Base-by-base conservation (phyloP, 2,113 vertebrate genomes). In the Boleophthalmus pectinirostris region DNA sequence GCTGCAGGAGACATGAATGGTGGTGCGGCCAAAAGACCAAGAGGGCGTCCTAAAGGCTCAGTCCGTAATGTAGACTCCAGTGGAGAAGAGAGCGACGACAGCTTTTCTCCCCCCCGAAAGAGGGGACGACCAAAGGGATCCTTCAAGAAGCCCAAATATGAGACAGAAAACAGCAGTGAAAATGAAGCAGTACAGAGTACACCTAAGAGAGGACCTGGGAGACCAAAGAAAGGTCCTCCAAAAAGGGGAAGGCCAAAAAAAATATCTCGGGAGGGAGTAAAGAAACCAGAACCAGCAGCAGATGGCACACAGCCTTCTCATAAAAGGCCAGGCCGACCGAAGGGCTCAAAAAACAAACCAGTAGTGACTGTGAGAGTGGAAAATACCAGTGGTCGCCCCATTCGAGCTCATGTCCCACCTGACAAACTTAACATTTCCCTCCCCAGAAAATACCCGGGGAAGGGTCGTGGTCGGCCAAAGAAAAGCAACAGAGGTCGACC, bases 401-500 rank as follows among this genome's bases (percentile, higher is more conserved):
- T 21, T 0, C 84, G 72, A 72, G 38, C 56, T 23, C 57, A 71
- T 1, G 23, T 33, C 23, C 21, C 49, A 0, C 20, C 74, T 0
- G 3, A n/a, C 2, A 85, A 29, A 49, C 20, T 71, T 15, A 64
- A 68, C 7, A 20, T 25, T 2, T 43, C 25, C 20, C 21, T 57
- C 24, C 64, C 60, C 63, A 8, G 35, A 45, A 51, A 23, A 68
- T 0, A 53, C 14, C 56, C 23, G 7, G 71, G 47, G 49, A 87
- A 69, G 54, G 38, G 38, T 43, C 85, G 70, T 0, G 85, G 85
- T 47, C 69, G 80, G 24, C 79, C 77, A 1, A 80, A 51, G 67
- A 86, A 83, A 49, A 72, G 33, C n/a, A 82, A 80, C 70, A 83
- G 85, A 33, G 91, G 92, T 45, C 75, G 91, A 16, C 92, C 92